Percentiles rank a stretch among this genome's conserved stretches.
phyloP scores from a whole-genome alignment of 2,113 vertebrate genomes.

The Pedetes capensis region DNA sequence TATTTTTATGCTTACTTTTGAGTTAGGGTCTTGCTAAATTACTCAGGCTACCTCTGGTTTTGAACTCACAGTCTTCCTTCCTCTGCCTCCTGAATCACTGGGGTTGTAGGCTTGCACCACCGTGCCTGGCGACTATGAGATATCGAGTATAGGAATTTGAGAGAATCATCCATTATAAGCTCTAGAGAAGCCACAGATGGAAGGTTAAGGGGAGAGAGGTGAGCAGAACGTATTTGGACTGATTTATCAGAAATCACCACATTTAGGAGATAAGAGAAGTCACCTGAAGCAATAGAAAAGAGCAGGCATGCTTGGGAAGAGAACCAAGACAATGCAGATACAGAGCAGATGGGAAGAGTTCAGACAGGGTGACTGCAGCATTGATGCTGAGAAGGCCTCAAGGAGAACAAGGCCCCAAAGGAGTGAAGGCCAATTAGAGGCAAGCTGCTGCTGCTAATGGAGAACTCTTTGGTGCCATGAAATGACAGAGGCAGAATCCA shows the following conservation, averaged over 20 bases:
- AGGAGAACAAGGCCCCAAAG: not conserved
- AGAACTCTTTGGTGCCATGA: not conserved
- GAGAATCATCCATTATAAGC: not conserved
- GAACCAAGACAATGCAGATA: not conserved
- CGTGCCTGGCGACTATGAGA: too few relatives aligned
- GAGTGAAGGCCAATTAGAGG: too few relatives aligned
- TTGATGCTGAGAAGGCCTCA: not conserved
- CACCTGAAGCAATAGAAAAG: not conserved
- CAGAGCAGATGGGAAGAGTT: too few relatives aligned
- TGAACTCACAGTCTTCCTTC: too few relatives aligned
- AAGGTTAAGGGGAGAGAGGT: not conserved
- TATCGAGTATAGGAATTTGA: not conserved
- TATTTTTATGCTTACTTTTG: too few relatives aligned
- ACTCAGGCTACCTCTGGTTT: too few relatives aligned
- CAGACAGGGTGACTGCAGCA: too few relatives aligned
- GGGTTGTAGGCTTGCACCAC: too few relatives aligned
- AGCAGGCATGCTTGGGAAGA: not conserved
- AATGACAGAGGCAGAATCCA: not conserved
- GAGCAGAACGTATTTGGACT: not conserved
- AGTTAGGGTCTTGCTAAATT: too few relatives aligned
- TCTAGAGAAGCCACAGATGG: not conserved
- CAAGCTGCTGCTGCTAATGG: too few relatives aligned
- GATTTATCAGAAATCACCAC: not conserved
- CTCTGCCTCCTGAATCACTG: too few relatives aligned
- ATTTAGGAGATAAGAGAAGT: not conserved